Percentiles rank a stretch among this genome's conserved stretches.
Evolutionary conservation across 2,113 vertebrate species (phyloP).

Genomic region (Crotalus viridis): DNA sequence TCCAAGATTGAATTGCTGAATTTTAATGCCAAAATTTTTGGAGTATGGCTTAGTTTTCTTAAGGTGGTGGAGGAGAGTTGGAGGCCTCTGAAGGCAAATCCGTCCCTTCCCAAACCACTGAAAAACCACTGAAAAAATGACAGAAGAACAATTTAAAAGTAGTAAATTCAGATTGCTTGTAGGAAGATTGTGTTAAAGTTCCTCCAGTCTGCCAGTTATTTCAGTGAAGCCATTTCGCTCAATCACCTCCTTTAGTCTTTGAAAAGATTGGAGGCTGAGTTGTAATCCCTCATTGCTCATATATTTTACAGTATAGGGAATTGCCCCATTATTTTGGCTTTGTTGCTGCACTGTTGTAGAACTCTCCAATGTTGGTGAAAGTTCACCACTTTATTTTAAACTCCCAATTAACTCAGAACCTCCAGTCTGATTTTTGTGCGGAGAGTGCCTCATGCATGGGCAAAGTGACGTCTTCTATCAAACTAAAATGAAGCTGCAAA

Average conservation of each 20-base stretch:
- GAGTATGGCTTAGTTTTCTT: not conserved
- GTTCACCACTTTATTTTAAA: not conserved
- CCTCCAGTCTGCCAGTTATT: not conserved
- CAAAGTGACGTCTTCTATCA: slow-evolving; percentile 13
- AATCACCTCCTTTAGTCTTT: not conserved
- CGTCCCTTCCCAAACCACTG: not conserved
- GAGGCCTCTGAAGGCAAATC: not conserved
- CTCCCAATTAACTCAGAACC: not conserved
- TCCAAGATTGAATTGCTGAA: not conserved
- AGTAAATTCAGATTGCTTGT: not conserved
- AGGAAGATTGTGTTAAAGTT: not conserved
- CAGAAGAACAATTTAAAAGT: not conserved
- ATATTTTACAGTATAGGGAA: not conserved
- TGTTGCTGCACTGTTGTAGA: not conserved
- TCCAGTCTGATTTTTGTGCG: not conserved
- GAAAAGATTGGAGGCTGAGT: not conserved
- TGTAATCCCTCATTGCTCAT: not conserved
- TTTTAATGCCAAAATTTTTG: not conserved
- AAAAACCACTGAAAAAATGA: not conserved
- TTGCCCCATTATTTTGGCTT: not conserved
- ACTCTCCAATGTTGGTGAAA: not conserved
- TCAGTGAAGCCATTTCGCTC: not conserved
- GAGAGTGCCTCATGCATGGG: not conserved
- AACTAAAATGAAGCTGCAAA: not conserved
- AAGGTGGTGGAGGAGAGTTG: not conserved